These are phyloP conservation scores for Heliothis virescens DNA, from an alignment of 1,140 invertebrate species.

Conservation along the genomic window DNA sequence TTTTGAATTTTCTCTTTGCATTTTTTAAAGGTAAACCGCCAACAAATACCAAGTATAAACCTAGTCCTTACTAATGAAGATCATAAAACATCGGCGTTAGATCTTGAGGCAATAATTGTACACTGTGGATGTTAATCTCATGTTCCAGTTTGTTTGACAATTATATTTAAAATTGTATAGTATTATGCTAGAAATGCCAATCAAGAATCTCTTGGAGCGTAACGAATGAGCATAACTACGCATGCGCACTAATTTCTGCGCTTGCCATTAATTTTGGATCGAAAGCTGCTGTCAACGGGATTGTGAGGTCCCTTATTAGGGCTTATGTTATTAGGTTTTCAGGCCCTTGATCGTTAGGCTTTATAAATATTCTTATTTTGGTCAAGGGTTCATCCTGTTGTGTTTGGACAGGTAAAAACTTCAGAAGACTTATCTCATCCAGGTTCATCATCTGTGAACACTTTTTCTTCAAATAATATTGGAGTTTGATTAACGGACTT, in stretches of 20 bases:
- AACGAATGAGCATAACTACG: neutral
- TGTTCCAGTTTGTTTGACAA: constrained; percentile 46
- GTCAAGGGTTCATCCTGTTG: too few relatives aligned
- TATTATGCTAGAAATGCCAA: constrained; percentile 49
- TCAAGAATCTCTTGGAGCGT: constrained; percentile 42
- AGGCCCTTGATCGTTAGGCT: neutral
- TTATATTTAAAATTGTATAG: constrained; percentile 47
- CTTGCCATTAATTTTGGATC: constrained; percentile 31
- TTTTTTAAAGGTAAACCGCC: neutral
- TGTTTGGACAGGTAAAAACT: too few relatives aligned
- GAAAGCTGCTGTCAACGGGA: constrained; percentile 25
- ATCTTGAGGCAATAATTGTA: constrained; percentile 41
- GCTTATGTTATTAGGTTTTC: constrained; percentile 10
- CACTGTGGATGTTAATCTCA: constrained; percentile 12
- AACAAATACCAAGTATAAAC: neutral
- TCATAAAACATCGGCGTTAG: constrained; percentile 33
- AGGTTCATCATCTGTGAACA: too few relatives aligned
- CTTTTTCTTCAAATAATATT: neutral
- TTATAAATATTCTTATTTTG: neutral
- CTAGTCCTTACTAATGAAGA: constrained; percentile 3
- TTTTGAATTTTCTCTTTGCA: neutral
- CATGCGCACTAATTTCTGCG: constrained; percentile 32
- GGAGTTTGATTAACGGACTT: neutral
- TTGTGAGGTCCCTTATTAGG: constrained; percentile 16
- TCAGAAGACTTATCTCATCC: too few relatives aligned